phyloP scores from a whole-genome alignment of 2,888 invertebrate genomes.

The Drepanosiphum platanoidis region DNA sequence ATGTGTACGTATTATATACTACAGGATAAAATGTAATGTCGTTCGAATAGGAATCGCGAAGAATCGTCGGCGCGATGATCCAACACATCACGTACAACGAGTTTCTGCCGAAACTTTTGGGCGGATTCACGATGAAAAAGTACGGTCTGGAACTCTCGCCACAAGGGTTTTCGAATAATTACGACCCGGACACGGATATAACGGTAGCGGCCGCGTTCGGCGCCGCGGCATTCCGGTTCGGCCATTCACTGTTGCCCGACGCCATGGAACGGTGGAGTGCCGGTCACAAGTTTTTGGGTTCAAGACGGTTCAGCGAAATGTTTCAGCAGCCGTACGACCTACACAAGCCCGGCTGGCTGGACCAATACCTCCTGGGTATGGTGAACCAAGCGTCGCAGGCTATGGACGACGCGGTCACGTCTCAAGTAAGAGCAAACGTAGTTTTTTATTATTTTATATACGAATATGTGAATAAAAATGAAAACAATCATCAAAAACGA shows the following conservation, averaged over 20 bases:
- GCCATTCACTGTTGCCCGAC: slow-evolving; percentile 69
- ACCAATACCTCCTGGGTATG: slow-evolving; percentile 69
- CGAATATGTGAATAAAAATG: too few relatives aligned
- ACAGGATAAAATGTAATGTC: slow-evolving; percentile 38
- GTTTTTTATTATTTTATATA: neutral
- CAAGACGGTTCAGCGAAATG: slow-evolving; percentile 68
- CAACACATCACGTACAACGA: slow-evolving; percentile 68
- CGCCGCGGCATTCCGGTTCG: slow-evolving; percentile 69
- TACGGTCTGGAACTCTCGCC: slow-evolving; percentile 66
- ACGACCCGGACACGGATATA: slow-evolving; percentile 68
- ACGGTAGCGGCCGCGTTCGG: slow-evolving; percentile 68
- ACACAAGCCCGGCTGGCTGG: slow-evolving; percentile 69
- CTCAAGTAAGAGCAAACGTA: slow-evolving; percentile 66
- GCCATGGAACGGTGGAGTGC: slow-evolving; percentile 68
- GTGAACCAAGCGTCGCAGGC: slow-evolving; percentile 69
- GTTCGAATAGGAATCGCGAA: slow-evolving; percentile 68
- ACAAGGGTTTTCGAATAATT: slow-evolving; percentile 70
- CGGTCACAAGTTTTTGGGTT: slow-evolving; percentile 67
- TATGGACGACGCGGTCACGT: slow-evolving; percentile 68
- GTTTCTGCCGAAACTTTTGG: slow-evolving; percentile 68
- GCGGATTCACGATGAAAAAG: slow-evolving; percentile 66
- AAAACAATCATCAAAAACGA: too few relatives aligned
- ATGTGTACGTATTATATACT: neutral
- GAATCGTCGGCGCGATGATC: slow-evolving; percentile 68
- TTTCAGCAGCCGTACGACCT: slow-evolving; percentile 69